These are phyloP conservation scores for Gouania willdenowi DNA, from an alignment of 2,797 vertebrate genomes.

Conservation along the genomic window DNA sequence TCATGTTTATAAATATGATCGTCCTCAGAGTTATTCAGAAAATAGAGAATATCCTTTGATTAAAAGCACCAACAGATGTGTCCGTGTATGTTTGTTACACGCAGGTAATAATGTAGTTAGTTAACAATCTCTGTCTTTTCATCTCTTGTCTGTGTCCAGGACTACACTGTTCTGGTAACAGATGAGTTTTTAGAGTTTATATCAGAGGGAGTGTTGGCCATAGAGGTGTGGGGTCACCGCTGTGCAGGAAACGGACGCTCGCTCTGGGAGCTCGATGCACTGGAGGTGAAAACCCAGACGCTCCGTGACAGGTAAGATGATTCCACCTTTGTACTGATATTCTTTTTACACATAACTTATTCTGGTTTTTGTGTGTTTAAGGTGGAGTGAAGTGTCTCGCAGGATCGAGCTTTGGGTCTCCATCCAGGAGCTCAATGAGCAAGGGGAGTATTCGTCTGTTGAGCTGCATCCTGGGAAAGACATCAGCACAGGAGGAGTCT, in stretches of 20 bases:
- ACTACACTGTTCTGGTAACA: conserved; percentile 87
- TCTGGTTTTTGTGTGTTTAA: conserved; percentile 36
- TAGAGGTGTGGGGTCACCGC: conserved; percentile 98
- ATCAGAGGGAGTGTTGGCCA: conserved; percentile 90
- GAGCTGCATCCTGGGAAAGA: conserved; percentile 91
- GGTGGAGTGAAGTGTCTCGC: conserved; percentile 96
- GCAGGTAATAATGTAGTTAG: too few relatives aligned
- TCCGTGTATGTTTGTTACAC: too few relatives aligned
- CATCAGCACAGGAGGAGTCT: conserved; percentile 91
- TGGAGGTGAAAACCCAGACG: conserved; percentile 90
- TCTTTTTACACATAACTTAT: conserved; percentile 8
- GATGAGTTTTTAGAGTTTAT: conserved; percentile 98
- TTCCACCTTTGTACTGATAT: not conserved
- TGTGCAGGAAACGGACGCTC: conserved; percentile 88
- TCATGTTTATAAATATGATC: too few relatives aligned
- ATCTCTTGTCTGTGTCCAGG: conserved; percentile 68
- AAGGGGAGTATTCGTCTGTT: conserved; percentile 90
- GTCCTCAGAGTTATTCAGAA: too few relatives aligned
- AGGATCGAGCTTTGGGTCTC: conserved; percentile 91
- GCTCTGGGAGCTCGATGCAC: conserved; percentile 87
- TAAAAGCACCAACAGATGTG: too few relatives aligned
- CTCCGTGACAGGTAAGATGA: conserved; percentile 85
- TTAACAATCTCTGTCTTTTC: not conserved
- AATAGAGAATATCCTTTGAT: too few relatives aligned
- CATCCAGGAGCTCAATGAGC: conserved; percentile 92